A percentile compares a stretch with the other conserved stretches of the same genome.
phyloP scores from a whole-genome alignment of 2,888 invertebrate genomes.

The Zootermopsis nevadensis region DNA sequence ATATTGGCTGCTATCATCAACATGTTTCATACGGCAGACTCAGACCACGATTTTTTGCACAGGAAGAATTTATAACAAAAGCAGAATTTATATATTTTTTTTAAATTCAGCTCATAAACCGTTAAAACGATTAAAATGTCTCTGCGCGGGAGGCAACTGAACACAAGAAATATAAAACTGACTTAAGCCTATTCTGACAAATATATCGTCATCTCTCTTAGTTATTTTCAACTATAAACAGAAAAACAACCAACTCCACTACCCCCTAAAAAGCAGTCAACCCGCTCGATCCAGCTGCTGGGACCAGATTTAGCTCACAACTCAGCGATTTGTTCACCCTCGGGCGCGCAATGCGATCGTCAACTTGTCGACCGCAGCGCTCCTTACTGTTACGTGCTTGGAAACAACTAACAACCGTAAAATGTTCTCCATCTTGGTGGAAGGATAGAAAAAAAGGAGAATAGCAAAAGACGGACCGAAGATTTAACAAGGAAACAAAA shows the following conservation, averaged over 20 bases:
- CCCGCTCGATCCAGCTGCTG: constrained; percentile 33
- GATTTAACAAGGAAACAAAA: background rate
- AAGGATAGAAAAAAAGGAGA: constrained; percentile 13
- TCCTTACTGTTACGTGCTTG: constrained; percentile 37
- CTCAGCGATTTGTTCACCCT: constrained; percentile 46
- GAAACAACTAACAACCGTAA: constrained; percentile 48
- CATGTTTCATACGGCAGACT: no score
- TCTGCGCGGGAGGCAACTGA: no score
- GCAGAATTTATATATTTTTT: no score
- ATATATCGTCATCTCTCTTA: background rate
- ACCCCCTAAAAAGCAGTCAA: constrained; percentile 2
- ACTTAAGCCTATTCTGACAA: background rate
- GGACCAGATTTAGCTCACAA: constrained; percentile 39
- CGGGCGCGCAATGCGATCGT: constrained; percentile 47
- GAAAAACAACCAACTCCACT: background rate
- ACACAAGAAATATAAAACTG: no score
- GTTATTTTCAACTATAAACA: background rate
- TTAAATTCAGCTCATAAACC: no score
- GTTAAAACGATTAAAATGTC: no score
- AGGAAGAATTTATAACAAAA: no score
- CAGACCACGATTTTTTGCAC: no score
- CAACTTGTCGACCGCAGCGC: constrained; percentile 48
- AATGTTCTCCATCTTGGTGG: constrained; percentile 30
- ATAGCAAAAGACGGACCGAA: background rate
- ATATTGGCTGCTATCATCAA: no score